Evolutionary conservation across 2,113 vertebrate species (phyloP), one percentile per base, ranked within the genome.

Genomic region (Euleptes europaea): DNA sequence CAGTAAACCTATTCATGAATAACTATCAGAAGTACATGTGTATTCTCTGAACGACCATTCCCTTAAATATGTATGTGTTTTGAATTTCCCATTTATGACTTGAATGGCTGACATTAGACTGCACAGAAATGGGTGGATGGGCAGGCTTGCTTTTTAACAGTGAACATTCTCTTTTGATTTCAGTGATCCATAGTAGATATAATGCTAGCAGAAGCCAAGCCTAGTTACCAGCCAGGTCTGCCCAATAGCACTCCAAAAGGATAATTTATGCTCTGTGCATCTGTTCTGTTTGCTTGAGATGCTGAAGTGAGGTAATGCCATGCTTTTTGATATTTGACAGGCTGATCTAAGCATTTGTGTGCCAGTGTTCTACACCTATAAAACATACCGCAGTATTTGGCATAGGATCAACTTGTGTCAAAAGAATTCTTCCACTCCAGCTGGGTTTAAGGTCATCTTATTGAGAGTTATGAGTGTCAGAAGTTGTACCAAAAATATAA

Each of bases 71-170:
- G 47, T 76, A 63, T 60, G 79, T 86, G 49, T 91, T 88, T 91
- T 84, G 86, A 91, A 73, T 26, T 85, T 83, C 83, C 73, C 71
- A 4, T 38, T 21, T 67, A 67, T 91, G 84, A 86, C 88, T 90
- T 89, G 85, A 78, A n/a, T 33, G 42, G 72, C 0, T 1, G 3
- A 57, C 19, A 42, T 88, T 91, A 75, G 81, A 69, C 84, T 76
- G 67, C 40, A 47, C 83, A 75, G 82, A 87, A 87, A 44, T 10
- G 17, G 35, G n/a, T 87, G 60, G 21, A 78, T 70, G 66, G 28
- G n/a, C 75, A 44, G 63, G 40, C 14, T 79, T 67, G 9, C 70
- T 78, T 91, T 81, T 89, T 42, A 21, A 82, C 90, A 90, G 51
- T 65, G 47, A 23, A 87, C 86, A 84, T 89, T 8, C 6, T 90